Evolutionary conservation across 2,113 vertebrate genomes (phyloP).

Genomic region (Carassius gibelio): DNA sequence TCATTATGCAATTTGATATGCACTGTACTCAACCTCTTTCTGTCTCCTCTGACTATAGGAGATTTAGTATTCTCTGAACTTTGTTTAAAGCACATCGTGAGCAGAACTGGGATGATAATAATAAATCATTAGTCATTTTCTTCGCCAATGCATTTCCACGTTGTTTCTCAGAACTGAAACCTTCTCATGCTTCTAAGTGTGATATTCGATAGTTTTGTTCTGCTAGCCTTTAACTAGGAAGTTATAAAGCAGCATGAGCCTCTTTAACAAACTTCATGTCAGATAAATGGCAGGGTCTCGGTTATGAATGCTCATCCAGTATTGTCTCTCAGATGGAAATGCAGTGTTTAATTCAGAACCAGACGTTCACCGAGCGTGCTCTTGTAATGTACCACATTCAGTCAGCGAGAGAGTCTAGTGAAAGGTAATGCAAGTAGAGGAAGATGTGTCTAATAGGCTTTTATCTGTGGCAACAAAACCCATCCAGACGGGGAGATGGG

Average conservation of each 20-base stretch:
- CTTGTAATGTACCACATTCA: conserved; percentile 49
- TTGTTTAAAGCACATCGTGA: conserved; percentile 67
- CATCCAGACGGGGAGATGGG: conserved; percentile 70
- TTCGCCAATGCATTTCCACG: too few relatives aligned
- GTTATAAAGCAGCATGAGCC: conserved; percentile 1
- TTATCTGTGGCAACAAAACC: conserved; percentile 83
- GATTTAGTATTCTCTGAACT: conserved; percentile 79
- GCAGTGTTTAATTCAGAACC: background rate
- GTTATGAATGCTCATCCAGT: background rate
- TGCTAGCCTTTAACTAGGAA: conserved; percentile 5
- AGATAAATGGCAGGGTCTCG: background rate
- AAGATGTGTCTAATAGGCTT: conserved; percentile 82
- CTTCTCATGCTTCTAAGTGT: background rate
- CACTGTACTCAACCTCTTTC: conserved; percentile 59
- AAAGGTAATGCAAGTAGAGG: conserved; percentile 58
- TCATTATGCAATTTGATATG: conserved; percentile 81
- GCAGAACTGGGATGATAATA: too few relatives aligned
- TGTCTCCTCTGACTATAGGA: too few relatives aligned
- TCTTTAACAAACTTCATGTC: conserved; percentile 26
- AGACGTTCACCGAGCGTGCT: too few relatives aligned
- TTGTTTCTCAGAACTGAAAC: background rate
- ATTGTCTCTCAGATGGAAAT: background rate
- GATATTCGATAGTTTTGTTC: background rate
- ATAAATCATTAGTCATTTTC: too few relatives aligned
- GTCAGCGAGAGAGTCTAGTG: conserved; percentile 60